Base-by-base conservation (phyloP, 1,140 invertebrate genomes). In the Heliothis subflexa region DNA sequence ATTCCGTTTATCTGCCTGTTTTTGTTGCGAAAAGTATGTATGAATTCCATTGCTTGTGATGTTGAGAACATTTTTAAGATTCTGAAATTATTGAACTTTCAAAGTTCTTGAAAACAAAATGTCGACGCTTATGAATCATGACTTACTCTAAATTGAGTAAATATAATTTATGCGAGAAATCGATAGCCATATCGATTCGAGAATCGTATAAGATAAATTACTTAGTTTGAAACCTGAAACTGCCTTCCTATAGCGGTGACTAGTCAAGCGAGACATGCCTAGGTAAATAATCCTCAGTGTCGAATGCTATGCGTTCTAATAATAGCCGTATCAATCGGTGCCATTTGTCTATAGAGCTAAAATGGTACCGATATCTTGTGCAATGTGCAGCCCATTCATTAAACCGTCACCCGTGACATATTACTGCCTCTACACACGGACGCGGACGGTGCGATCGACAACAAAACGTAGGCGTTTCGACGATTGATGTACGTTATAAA, bases 261-360 rank as follows among this genome's bases (percentile, higher is more conserved):
- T 13, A 61, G 61, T 40, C n/a, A 55, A 59, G 28, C 71, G 45
- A 61, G 54, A 49, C 33, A 49, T 73, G 18, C 50, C 28, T 28
- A 61, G 55, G 40, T 74, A 74, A 55, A 55, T 74, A 59, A 73
- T 59, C 71, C 71, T 55, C n/a, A 28, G 71, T 49, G 57, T 74
- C 55, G 70, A 76, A 74, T 71, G 57, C 64, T 74, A 78, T 74
- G 72, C 71, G 64, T 82, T 77, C 83, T 81, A 86, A 71, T 80
- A 77, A 82, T 86, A 86, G 83, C 75, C 52, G 78, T 85, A 83
- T 84, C 84, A 83, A 85, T 86, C 83, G 73, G 50, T 81, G 80
- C 62, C 79, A 81, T 83, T 84, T 80, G 79, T 83, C 79, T 82
- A 75, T 78, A 50, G 62, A 73, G 68, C 73, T 79, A 80, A 81